Evolutionary conservation across 2,888 invertebrate genomes (phyloP), one percentile per base, ranked within the genome.

Genomic region (Blastobasis adustella): DNA sequence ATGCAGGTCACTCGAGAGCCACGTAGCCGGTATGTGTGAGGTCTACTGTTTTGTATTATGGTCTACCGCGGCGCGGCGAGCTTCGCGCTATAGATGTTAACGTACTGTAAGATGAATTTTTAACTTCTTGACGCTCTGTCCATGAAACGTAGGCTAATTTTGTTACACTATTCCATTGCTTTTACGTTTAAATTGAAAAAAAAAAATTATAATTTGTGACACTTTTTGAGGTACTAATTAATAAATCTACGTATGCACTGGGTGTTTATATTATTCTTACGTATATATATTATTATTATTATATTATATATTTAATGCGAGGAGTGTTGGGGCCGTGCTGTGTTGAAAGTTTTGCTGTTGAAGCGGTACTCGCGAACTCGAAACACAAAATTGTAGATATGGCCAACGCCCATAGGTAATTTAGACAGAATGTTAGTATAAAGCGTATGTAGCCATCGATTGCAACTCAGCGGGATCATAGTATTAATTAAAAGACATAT

Each of bases 301-400:
- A 56, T 55, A 55, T 49, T 55, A 42, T 57, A 58, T 55, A 56
- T 56, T 57, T 67, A 65, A 65, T 59, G 58, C 60, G 64, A 67
- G 61, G 72, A 67, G 71, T 75, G 69, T 74, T 73, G 69, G 71
- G 72, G 73, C 72, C 75, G 65, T 73, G 81, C 82, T 82, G 72
- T 81, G 70, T 77, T 77, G 66, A 73, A 76, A 58, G 69, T 82
- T 83, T 83, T 85, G 83, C 65, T 60, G 52, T 55, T 55, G 58
- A 50, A 58, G 61, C 58, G 49, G 49, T 55, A 55, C 59, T 66
- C 61, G 66, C 59, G 53, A 66, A 62, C 67, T 74, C 72, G 72
- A 23, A 75, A 83, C 84, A 85, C 84, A 81, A 79, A 81, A 78
- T 82, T 83, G 79, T 82, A 85, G 82, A 84, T 84, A 82, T 80